These are phyloP conservation scores for Nineta flava DNA, from an alignment of 2,888 invertebrate genomes.

Conservation along the genomic window DNA sequence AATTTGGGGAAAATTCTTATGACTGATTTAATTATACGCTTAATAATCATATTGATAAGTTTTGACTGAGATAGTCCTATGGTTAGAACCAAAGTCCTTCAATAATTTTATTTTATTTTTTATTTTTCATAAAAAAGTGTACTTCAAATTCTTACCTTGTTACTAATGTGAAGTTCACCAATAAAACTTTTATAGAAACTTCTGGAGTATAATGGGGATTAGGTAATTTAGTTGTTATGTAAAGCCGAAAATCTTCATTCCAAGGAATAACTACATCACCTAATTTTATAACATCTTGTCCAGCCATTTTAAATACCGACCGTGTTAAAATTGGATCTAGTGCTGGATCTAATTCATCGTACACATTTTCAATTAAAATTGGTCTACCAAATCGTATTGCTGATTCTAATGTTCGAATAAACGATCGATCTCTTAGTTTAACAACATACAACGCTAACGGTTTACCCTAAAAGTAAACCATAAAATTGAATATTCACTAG, in stretches of 20 bases:
- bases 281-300: slow-evolving; percentile 57
- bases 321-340: slow-evolving; percentile 67
- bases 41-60: no score
- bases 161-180: slow-evolving; percentile 82
- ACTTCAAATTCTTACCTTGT: slow-evolving; percentile 36
- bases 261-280: slow-evolving; percentile 76
- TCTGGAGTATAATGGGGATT: slow-evolving; percentile 86
- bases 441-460: slow-evolving; percentile 48
- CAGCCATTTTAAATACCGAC: slow-evolving; percentile 66
- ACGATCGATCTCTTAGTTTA: slow-evolving; percentile 56
- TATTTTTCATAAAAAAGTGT: no score
- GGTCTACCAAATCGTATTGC: slow-evolving; percentile 59
- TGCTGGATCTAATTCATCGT: slow-evolving; percentile 70
- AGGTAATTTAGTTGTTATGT: slow-evolving; percentile 73
- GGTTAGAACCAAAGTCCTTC: no score
- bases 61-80: no score
- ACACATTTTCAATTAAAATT: slow-evolving; percentile 70
- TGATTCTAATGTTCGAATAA: slow-evolving; percentile 51
- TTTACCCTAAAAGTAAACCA: slow-evolving; percentile 37
- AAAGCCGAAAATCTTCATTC: slow-evolving; percentile 61
- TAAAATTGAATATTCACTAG: no score
- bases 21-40: no score
- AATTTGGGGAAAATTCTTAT: no score
- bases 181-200: slow-evolving; percentile 65
- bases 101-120: no score